phyloP scores from a whole-genome alignment of 2,113 vertebrate species.

The Sminthopsis crassicaudata region DNA sequence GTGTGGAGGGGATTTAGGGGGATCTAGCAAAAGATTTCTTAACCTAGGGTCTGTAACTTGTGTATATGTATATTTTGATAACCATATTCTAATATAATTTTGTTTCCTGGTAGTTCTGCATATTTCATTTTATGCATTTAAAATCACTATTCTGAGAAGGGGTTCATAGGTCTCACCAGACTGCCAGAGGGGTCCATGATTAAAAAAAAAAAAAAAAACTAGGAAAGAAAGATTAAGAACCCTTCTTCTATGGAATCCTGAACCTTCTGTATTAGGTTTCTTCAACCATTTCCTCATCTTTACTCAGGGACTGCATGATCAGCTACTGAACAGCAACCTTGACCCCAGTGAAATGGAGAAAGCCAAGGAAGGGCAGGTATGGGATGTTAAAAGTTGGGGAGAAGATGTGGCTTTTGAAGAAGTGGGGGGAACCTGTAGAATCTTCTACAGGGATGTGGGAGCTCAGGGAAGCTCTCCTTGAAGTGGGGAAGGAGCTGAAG shows the following conservation, averaged over 20 bases:
- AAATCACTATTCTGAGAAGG: background rate
- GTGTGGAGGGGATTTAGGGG: background rate
- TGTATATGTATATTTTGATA: background rate
- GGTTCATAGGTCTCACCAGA: background rate
- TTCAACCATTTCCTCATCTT: background rate
- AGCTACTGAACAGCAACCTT: constrained; percentile 89
- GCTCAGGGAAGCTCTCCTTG: background rate
- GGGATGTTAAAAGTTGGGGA: rapidly evolving
- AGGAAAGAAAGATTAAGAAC: background rate
- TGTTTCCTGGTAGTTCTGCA: background rate
- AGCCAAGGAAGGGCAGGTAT: constrained; percentile 92
- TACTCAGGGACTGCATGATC: constrained; percentile 87
- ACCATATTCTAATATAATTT: background rate
- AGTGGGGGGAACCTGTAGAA: background rate
- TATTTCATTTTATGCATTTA: background rate
- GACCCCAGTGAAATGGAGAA: constrained; percentile 88
- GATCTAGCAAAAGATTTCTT: background rate
- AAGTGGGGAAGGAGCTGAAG: background rate
- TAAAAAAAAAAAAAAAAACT: background rate
- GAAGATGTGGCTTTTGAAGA: background rate
- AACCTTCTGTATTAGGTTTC: rapidly evolving
- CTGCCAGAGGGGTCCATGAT: background rate
- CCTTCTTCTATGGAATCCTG: background rate
- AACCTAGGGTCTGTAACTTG: background rate
- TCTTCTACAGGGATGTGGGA: background rate